Conservation (phyloP, 2,797 vertebrate genomes). For the Scyliorhinus canicula region DNA sequence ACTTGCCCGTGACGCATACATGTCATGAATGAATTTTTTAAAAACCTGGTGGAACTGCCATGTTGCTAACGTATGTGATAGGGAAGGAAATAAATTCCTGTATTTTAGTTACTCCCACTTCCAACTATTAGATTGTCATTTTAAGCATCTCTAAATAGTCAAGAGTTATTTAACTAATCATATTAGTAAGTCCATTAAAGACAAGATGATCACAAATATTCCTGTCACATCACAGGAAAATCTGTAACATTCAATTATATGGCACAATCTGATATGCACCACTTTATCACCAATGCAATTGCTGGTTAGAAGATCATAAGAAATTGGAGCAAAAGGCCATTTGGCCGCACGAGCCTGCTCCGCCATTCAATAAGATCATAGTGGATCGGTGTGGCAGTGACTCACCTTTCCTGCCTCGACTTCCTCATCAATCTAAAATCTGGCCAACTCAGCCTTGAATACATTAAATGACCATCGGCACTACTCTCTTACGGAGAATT, state of each 20-base stretch:
- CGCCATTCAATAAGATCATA: neutral
- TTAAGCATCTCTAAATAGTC: neutral
- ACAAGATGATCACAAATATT: neutral
- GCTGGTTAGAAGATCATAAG: neutral
- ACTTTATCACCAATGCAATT: neutral
- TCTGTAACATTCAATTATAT: neutral
- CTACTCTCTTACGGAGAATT: neutral
- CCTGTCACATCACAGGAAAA: neutral
- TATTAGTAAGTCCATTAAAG: neutral
- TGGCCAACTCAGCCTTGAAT: neutral
- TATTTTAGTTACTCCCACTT: neutral
- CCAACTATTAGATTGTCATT: neutral
- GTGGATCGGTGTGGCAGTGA: neutral
- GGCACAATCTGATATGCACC: neutral
- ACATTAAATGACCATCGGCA: neutral
- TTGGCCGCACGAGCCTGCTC: neutral
- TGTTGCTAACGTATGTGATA: neutral
- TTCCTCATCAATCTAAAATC: neutral
- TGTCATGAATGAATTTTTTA: too few relatives aligned
- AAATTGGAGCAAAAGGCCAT: too few relatives aligned
- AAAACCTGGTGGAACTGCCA: neutral
- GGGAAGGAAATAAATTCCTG: neutral
- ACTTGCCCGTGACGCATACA: neutral
- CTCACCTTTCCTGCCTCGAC: too few relatives aligned
- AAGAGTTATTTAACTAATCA: neutral